Evolutionary conservation across 2,888 invertebrate genomes (phyloP).

Genomic region (Orchesellides sinensis): DNA sequence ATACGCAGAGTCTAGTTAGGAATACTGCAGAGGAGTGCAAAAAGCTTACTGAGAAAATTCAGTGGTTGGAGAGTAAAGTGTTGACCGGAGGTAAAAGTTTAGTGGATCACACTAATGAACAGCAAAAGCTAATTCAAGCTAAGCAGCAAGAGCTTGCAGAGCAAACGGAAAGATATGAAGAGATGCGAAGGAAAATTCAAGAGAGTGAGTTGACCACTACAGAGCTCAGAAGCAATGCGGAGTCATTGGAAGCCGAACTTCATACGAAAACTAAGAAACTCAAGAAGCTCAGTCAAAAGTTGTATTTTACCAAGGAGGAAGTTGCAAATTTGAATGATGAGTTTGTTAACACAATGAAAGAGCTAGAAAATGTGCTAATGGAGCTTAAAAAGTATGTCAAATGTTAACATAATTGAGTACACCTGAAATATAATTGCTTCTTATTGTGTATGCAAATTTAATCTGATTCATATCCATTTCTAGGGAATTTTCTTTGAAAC

Average conservation of each 20-base stretch:
- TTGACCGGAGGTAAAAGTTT: constrained; percentile 96
- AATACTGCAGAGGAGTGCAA: constrained; percentile 72
- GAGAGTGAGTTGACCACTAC: constrained; percentile 94
- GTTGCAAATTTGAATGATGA: constrained; percentile 90
- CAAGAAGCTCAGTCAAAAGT: constrained; percentile 92
- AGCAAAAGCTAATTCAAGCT: constrained; percentile 92
- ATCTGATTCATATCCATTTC: neutral
- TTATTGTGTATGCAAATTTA: neutral
- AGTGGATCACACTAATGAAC: constrained; percentile 96
- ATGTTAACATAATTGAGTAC: neutral
- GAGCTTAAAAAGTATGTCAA: constrained; percentile 85
- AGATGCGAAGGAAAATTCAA: constrained; percentile 96
- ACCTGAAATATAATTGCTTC: neutral
- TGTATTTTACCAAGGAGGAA: constrained; percentile 86
- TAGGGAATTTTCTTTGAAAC: constrained; percentile 91
- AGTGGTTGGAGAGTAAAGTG: constrained; percentile 93
- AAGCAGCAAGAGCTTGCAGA: constrained; percentile 92
- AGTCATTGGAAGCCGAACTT: constrained; percentile 96
- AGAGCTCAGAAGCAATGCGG: constrained; percentile 93
- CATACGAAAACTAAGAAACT: constrained; percentile 96
- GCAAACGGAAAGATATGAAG: constrained; percentile 86
- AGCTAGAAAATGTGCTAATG: constrained; percentile 93
- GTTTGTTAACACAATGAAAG: constrained; percentile 93
- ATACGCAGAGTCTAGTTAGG: constrained; percentile 82
- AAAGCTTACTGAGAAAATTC: constrained; percentile 87